Evolutionary conservation across 2,797 vertebrate genomes (phyloP).

Genomic region (Brachyalestes nurse): DNA sequence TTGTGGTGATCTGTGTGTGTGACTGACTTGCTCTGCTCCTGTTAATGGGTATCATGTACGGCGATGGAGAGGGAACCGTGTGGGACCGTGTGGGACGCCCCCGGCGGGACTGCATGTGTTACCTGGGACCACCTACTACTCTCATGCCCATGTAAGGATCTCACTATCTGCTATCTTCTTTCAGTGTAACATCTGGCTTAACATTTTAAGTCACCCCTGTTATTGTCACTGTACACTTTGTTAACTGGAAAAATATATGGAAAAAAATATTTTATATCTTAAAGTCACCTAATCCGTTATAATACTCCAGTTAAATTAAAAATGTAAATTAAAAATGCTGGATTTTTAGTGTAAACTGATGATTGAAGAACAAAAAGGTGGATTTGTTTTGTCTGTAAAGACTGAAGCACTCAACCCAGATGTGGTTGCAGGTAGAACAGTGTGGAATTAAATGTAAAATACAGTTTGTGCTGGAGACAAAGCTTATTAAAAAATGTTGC

Average conservation of each 20-base stretch:
- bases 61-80: conserved; percentile 74
- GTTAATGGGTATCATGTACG: conserved; percentile 73
- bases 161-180: conserved; percentile 15
- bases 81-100: conserved; percentile 80
- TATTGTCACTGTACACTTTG: neutral
- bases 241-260: neutral
- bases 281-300: neutral
- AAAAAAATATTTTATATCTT: neutral
- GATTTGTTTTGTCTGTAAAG: no score
- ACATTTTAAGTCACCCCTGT: neutral
- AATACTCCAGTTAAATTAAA: no score
- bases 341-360: no score
- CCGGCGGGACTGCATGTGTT: conserved; percentile 81
- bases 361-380: no score
- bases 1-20: conserved; percentile 30
- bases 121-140: conserved; percentile 79
- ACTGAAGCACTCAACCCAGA: no score
- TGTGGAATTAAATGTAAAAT: neutral
- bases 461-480: neutral
- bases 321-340: no score
- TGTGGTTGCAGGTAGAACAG: no score
- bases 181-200: neutral
- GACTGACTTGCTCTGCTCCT: conserved; percentile 40
- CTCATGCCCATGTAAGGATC: conserved; percentile 80
- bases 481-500: no score